A percentile compares a stretch with the other conserved stretches of the same genome.
These are phyloP conservation scores for Epizoanthus illoricatus DNA, from an alignment of 92 coral and sea anemone species.

Conservation along the genomic window DNA sequence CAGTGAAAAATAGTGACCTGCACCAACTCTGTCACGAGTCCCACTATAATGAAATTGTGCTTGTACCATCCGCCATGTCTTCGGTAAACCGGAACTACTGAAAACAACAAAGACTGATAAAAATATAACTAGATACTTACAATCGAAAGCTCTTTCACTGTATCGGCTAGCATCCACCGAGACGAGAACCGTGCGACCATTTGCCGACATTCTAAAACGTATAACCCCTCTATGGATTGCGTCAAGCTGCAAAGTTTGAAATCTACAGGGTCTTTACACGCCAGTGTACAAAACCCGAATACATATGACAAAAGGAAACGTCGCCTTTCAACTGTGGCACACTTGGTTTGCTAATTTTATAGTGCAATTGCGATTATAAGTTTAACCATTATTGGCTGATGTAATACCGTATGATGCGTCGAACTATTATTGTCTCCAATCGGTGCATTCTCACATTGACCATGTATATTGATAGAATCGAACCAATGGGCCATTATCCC, in stretches of 20 bases:
- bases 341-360: background rate
- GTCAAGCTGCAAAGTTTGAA: background rate
- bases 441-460: background rate
- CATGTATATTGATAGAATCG: background rate
- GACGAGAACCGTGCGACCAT: constrained; percentile 23
- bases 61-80: background rate
- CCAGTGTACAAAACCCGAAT: background rate
- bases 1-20: background rate
- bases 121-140: background rate
- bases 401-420: background rate
- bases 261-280: background rate
- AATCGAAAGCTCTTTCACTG: constrained; percentile 33
- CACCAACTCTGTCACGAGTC: background rate
- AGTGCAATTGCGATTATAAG: background rate
- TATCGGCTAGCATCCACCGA: constrained; percentile 19
- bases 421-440: background rate
- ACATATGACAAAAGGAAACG: background rate
- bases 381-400: background rate
- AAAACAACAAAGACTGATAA: background rate
- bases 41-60: background rate
- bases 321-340: background rate
- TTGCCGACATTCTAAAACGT: constrained; percentile 10
- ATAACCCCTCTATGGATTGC: background rate
- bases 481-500: background rate
- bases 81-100: background rate